Base-by-base conservation (phyloP, 1,140 invertebrate species). In the Halesus radiatus region DNA sequence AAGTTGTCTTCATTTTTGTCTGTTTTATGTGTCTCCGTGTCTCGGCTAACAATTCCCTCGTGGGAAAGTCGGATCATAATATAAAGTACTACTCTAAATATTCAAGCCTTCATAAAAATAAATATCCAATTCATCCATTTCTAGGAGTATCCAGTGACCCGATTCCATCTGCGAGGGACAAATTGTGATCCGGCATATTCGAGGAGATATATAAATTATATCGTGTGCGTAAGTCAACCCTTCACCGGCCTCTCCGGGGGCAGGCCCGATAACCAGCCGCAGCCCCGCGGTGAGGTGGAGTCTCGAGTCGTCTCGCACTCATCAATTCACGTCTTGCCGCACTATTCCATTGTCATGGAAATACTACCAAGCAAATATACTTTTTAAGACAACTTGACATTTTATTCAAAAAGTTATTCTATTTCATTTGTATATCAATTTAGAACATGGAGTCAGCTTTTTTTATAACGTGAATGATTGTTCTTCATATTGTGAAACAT, bases 281-380 rank as follows among this genome's bases (percentile, higher is more conserved):
- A 32, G 10, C 37, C 37, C 37, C 8, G 10, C 37, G 37, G 26
- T 29, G 26, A 5, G 26, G 2, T 5, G 26, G 26, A 29, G 26
- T 5, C 26, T 29, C 26, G 26, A 37, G 32, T 7, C 32, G 37
- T 13, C 37, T 45, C 8, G 37, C 37, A 45, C 37, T 22, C 68
- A 72, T 72, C 68, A 72, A 72, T 72, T 72, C 20, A 72, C 68
- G 68, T 72, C 68, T 26, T 54, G 37, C 29, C 8, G 10, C 37
- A 45, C 37, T 18, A 68, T 23, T 60, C n/a, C n/a, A n/a, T n/a
- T n/a, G 54, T 58, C 56, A 23, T 3, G 20, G 23, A 60, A 22
- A 60, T 20, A 60, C 20, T 23, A 18, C 18, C 18, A 22, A 20
- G 20, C 18, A 60, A 60, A 60, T 60, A 60, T 6, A 22, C 13